A percentile compares a stretch with the other conserved stretches of the same genome.
These are phyloP conservation scores for Papilio dardanus DNA, from an alignment of 1,140 invertebrate genomes.

Conservation along the genomic window DNA sequence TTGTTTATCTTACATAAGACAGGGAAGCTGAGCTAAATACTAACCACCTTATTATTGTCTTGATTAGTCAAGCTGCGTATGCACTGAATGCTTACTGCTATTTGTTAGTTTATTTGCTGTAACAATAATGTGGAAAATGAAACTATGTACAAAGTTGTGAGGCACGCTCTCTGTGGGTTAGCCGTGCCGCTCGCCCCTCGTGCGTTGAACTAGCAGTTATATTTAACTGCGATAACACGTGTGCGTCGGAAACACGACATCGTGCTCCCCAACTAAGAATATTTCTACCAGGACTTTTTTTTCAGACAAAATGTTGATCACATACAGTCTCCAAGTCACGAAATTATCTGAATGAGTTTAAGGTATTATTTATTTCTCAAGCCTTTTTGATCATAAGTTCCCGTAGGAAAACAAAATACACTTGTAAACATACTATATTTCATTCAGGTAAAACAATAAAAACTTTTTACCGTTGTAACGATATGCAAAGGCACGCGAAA, in stretches of 20 bases:
- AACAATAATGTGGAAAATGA: constrained; percentile 25
- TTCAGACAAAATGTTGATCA: background rate
- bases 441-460: no score
- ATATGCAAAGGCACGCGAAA: background rate
- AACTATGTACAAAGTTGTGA: constrained; percentile 36
- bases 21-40: constrained; percentile 28
- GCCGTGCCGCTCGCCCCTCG: constrained; percentile 67
- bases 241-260: constrained; percentile 57
- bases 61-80: constrained; percentile 30
- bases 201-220: constrained; percentile 78
- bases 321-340: background rate
- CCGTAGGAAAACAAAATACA: no score
- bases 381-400: no score
- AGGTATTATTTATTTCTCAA: background rate
- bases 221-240: constrained; percentile 79
- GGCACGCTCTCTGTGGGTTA: constrained; percentile 63
- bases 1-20: constrained; percentile 41
- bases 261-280: constrained; percentile 30
- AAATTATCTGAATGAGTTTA: background rate
- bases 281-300: constrained; percentile 22
- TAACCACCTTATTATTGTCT: constrained; percentile 38
- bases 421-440: no score
- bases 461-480: background rate
- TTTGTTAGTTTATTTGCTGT: constrained; percentile 31
- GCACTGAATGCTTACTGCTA: background rate